These are phyloP conservation scores for Dysmachus trigonus DNA, from an alignment of 2,888 invertebrate genomes.

Conservation along the genomic window DNA sequence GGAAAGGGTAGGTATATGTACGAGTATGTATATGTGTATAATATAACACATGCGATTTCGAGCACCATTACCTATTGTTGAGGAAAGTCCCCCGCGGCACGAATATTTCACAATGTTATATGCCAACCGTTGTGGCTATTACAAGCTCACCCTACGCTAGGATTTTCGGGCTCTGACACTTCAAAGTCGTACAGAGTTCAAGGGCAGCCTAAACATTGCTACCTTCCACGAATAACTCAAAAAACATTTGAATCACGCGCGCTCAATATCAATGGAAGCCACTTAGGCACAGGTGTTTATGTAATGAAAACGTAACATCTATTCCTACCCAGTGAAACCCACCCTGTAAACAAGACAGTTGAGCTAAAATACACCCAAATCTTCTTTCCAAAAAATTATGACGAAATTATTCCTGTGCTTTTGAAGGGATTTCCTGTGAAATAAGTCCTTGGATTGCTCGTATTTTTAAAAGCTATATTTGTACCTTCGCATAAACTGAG, in stretches of 20 bases:
- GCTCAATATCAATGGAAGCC: background rate
- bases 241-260: conserved; percentile 15
- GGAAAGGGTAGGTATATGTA: background rate
- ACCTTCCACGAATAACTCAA: background rate
- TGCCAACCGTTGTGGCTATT: background rate
- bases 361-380: background rate
- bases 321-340: background rate
- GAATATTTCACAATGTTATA: background rate
- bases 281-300: background rate
- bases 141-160: background rate
- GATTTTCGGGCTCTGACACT: background rate
- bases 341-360: background rate
- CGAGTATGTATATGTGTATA: background rate
- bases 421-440: background rate
- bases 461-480: background rate
- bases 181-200: conserved; percentile 6
- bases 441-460: background rate
- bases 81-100: conserved; percentile 2
- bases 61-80: background rate
- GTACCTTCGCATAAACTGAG: background rate
- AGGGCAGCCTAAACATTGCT: background rate
- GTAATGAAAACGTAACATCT: background rate
- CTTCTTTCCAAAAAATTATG: background rate
- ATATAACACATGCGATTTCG: conserved; percentile 3
- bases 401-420: background rate